A percentile compares a stretch with the other conserved stretches of the same genome.
phyloP scores from a whole-genome alignment of 2,888 invertebrate genomes.

The Andricus quercusramuli region DNA sequence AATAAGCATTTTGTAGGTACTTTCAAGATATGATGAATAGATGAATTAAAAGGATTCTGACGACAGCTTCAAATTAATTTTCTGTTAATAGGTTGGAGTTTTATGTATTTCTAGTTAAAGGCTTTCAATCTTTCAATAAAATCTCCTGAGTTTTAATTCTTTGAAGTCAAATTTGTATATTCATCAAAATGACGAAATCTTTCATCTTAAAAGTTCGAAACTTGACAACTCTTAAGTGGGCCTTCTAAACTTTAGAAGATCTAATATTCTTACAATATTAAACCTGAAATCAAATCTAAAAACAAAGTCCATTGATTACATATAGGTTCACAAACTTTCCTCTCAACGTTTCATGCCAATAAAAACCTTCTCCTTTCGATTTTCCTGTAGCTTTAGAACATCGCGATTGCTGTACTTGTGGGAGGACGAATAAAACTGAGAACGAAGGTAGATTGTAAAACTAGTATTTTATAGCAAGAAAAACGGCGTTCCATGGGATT shows the following conservation, averaged over 20 bases:
- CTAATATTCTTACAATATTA: not conserved
- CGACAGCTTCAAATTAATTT: too few species aligned
- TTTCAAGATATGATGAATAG: not conserved
- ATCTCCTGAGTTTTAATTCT: too few species aligned
- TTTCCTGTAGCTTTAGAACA: not conserved
- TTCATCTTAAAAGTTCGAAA: too few species aligned
- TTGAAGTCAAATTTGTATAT: too few species aligned
- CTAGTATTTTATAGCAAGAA: slow-evolving; percentile 27
- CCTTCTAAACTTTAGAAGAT: not conserved
- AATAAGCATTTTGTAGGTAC: not conserved
- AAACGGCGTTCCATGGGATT: slow-evolving; percentile 21
- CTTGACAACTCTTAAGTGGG: too few species aligned
- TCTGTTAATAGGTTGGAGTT: too few species aligned
- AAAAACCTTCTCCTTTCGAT: slow-evolving; percentile 28
- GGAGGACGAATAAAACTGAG: slow-evolving; percentile 29
- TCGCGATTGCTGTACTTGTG: slow-evolving; percentile 23
- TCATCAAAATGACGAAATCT: too few species aligned
- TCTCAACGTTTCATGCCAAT: slow-evolving; percentile 11
- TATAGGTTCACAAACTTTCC: slow-evolving; percentile 4
- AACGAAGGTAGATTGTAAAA: slow-evolving; percentile 31
- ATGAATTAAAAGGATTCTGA: not conserved
- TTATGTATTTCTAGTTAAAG: too few species aligned
- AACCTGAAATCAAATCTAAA: not conserved
- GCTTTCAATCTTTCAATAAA: too few species aligned
- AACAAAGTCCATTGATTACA: not conserved